Evolutionary conservation across 2,888 invertebrate species (phyloP).

Genomic region (Tachina fera): DNA sequence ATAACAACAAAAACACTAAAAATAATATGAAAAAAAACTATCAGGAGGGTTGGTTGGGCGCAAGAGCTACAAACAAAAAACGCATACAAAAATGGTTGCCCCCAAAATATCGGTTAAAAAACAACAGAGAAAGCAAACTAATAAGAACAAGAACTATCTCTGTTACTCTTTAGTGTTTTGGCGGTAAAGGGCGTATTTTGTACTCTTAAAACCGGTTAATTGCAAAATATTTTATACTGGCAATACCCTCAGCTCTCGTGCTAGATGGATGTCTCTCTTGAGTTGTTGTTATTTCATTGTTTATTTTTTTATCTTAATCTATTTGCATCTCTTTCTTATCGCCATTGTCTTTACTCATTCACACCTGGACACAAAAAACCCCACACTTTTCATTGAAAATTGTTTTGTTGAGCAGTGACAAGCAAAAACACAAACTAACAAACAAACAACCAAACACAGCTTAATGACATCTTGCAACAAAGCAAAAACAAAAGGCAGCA

Average conservation of each 20-base stretch:
- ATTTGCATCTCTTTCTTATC: constrained; percentile 55
- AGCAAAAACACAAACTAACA: neutral
- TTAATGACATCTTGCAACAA: constrained; percentile 8
- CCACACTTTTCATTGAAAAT: constrained; percentile 30
- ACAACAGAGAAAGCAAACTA: constrained; percentile 1
- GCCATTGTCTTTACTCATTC: constrained; percentile 59
- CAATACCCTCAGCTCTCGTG: constrained; percentile 58
- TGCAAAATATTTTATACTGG: constrained; percentile 47
- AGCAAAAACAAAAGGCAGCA: constrained; percentile 20
- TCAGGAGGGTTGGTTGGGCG: constrained; percentile 55
- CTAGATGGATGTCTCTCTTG: neutral
- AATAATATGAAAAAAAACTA: neutral
- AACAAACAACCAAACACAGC: neutral
- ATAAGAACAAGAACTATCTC: neutral
- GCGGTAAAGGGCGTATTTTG: constrained; percentile 41
- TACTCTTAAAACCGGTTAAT: constrained; percentile 43
- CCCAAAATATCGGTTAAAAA: neutral
- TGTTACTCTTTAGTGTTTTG: neutral
- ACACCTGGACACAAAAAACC: constrained; percentile 49
- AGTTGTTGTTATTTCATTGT: neutral
- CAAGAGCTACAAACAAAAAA: constrained; percentile 22
- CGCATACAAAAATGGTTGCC: constrained; percentile 67
- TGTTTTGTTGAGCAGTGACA: constrained; percentile 31
- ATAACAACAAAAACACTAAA: constrained; percentile 39
- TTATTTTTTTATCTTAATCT: constrained; percentile 16